Conservation (phyloP, 2,888 invertebrate species). For the Steinernema hermaphroditum region DNA sequence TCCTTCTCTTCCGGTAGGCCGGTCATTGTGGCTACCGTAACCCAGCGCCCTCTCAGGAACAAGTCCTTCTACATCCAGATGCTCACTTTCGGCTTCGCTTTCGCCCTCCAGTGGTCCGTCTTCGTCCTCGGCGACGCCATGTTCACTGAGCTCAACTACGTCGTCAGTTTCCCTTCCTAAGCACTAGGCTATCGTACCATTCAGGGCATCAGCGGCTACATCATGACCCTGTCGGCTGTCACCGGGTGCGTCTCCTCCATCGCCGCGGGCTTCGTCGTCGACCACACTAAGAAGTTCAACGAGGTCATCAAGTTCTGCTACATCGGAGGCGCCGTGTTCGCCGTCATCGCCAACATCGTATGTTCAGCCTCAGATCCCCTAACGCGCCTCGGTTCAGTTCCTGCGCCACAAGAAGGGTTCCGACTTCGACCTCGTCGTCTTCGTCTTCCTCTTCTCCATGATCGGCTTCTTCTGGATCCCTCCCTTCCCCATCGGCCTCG, state of each 20-base stretch:
- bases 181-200: too few species aligned
- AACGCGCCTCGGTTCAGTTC: background rate
- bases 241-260: slow-evolving; percentile 55
- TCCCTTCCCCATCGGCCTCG: slow-evolving; percentile 44
- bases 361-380: background rate
- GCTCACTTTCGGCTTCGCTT: slow-evolving; percentile 40
- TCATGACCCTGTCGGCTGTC: slow-evolving; percentile 45
- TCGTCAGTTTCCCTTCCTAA: too few species aligned
- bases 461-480: slow-evolving; percentile 51
- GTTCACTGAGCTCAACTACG: slow-evolving; percentile 27
- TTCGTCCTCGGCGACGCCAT: slow-evolving; percentile 45
- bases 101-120: slow-evolving; percentile 46
- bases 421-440: slow-evolving; percentile 16
- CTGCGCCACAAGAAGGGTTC: background rate
- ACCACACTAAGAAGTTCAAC: slow-evolving; percentile 60
- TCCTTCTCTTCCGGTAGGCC: slow-evolving; percentile 39
- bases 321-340: slow-evolving; percentile 45
- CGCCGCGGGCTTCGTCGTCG: slow-evolving; percentile 55
- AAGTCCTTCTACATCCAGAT: slow-evolving; percentile 55
- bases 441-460: slow-evolving; percentile 34
- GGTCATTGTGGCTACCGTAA: background rate
- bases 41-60: slow-evolving; percentile 32
- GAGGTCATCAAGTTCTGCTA: slow-evolving; percentile 49
- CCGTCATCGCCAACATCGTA: slow-evolving; percentile 46
- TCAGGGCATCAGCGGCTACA: slow-evolving; percentile 36